Conservation (phyloP, 2,797 vertebrate genomes). For the Sebastes cheni region DNA sequence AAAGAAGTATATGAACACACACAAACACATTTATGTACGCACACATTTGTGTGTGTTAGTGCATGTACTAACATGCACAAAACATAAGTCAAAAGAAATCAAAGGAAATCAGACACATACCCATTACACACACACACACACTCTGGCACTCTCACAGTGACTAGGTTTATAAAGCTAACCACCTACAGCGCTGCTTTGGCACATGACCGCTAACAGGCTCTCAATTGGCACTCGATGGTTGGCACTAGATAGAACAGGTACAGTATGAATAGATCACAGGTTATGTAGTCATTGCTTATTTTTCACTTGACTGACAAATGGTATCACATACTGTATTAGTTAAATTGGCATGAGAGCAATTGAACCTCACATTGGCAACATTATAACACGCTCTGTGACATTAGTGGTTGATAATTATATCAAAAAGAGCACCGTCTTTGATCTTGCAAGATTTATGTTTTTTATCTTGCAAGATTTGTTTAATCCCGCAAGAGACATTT, state of each 20-base stretch:
- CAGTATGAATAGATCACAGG: conserved; percentile 62
- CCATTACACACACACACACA: neutral
- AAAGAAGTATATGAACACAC: neutral
- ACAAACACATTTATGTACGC: neutral
- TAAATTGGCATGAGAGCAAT: conserved; percentile 55
- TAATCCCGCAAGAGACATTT: conserved; percentile 17
- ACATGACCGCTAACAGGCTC: conserved; percentile 42
- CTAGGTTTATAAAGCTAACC: conserved; percentile 44
- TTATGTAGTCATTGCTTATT: conserved; percentile 62
- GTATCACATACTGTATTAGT: conserved; percentile 38
- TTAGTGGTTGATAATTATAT: conserved; percentile 53
- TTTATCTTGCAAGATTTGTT: conserved; percentile 33
- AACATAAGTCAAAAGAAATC: neutral
- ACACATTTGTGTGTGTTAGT: neutral
- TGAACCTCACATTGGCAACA: conserved; percentile 37
- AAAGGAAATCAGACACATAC: conserved; percentile 1
- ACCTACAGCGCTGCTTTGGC: conserved; percentile 51
- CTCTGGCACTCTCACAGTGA: conserved; percentile 29
- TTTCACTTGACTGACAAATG: conserved; percentile 65
- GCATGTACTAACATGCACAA: neutral
- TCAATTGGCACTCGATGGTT: conserved; percentile 48
- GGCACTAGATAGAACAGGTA: conserved; percentile 62
- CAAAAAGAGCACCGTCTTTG: conserved; percentile 37
- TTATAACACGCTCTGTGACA: conserved; percentile 32
- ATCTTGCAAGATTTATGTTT: conserved; percentile 30